Conservation (phyloP, 2,113 vertebrate genomes). For the Pseudorasbora parva region DNA sequence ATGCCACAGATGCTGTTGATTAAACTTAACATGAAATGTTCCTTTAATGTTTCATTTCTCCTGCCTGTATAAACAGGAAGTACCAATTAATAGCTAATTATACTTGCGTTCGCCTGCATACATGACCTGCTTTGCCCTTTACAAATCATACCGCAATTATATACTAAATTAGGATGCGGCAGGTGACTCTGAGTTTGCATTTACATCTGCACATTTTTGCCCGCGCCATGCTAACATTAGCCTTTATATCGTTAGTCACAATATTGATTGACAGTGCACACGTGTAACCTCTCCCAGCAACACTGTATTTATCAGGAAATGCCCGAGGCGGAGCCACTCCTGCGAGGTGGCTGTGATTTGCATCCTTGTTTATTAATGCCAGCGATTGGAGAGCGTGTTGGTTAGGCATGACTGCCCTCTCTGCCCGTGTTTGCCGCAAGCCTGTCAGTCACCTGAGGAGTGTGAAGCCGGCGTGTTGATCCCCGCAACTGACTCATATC, state of each 20-base stretch:
- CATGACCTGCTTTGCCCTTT: background rate
- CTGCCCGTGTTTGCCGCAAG: background rate
- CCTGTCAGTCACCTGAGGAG: constrained; percentile 28
- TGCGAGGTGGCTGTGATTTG: background rate
- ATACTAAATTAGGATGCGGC: background rate
- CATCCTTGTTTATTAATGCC: constrained; percentile 1
- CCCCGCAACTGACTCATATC: constrained; percentile 36
- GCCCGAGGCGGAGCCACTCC: background rate
- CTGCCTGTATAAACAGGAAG: background rate
- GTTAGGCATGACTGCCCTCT: constrained; percentile 24
- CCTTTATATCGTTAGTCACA: background rate
- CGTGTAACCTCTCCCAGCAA: background rate
- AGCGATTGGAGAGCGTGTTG: background rate
- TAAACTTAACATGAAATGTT: background rate
- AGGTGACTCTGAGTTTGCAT: background rate
- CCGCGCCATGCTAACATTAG: constrained; percentile 6
- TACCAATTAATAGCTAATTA: constrained; percentile 22
- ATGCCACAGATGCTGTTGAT: background rate
- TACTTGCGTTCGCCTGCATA: background rate
- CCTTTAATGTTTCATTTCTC: background rate
- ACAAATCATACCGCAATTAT: constrained; percentile 20
- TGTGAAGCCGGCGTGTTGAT: background rate
- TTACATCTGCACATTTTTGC: background rate
- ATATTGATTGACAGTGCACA: constrained; percentile 21
- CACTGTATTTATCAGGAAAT: constrained; percentile 5